These are phyloP conservation scores for Deroptyus accipitrinus DNA, from an alignment of 2,113 vertebrate species.

Conservation along the genomic window DNA sequence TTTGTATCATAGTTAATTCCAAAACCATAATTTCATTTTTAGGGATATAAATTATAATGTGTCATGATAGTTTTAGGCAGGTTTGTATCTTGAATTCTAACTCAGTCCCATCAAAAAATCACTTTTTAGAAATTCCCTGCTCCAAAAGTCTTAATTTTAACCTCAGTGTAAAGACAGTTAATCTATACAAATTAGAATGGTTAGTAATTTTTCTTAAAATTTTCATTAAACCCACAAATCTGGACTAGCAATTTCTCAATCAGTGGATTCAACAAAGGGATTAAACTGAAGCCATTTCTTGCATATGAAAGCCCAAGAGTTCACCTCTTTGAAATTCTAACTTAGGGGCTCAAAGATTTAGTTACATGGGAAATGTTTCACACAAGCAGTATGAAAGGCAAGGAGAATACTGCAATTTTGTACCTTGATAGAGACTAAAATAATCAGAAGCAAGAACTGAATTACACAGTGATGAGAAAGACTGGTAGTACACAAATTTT, in stretches of 20 bases:
- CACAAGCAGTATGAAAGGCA: neutral
- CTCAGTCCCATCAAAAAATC: neutral
- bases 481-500: neutral
- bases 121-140: neutral
- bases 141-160: neutral
- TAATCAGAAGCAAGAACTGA: neutral
- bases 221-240: neutral
- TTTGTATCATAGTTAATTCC: neutral
- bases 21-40: neutral
- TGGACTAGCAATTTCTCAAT: neutral
- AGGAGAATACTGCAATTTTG: neutral
- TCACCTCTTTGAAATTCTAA: neutral
- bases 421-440: neutral
- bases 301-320: neutral
- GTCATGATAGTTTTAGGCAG: neutral
- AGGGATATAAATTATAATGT: neutral
- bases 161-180: neutral
- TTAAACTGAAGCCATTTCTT: neutral
- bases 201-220: neutral
- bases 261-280: neutral
- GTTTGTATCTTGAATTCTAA: neutral
- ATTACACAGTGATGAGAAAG: neutral
- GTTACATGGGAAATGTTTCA: neutral
- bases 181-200: neutral
- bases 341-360: neutral